Percentiles rank a stretch among this genome's conserved stretches.
Conservation (phyloP, 2,888 invertebrate species). For the Apodemia mormo region DNA sequence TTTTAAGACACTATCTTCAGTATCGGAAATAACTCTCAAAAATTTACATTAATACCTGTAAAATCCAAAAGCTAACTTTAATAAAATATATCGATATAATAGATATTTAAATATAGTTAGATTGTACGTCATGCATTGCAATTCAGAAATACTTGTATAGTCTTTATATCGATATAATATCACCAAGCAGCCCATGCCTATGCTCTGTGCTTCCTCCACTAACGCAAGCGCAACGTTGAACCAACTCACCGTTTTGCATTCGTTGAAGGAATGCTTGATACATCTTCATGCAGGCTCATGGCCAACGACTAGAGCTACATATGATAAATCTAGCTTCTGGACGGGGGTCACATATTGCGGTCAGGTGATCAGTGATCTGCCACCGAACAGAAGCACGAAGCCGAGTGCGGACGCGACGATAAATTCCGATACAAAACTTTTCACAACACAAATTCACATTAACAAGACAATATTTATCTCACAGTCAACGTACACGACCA, state of each 20-base stretch:
- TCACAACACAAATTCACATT: slow-evolving; percentile 81
- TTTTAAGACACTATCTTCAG: neutral
- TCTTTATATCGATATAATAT: slow-evolving; percentile 42
- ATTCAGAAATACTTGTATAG: slow-evolving; percentile 22
- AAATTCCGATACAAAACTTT: slow-evolving; percentile 55
- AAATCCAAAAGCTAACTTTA: slow-evolving; percentile 52
- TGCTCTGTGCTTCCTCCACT: slow-evolving; percentile 35
- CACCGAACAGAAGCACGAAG: slow-evolving; percentile 70
- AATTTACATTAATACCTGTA: neutral
- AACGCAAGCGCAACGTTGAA: slow-evolving; percentile 59
- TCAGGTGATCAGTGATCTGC: slow-evolving; percentile 65
- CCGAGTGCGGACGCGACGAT: slow-evolving; percentile 76
- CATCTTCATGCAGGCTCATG: slow-evolving; percentile 69
- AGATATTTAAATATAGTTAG: slow-evolving; percentile 16
- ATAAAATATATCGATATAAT: slow-evolving; percentile 44
- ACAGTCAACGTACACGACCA: slow-evolving; percentile 77
- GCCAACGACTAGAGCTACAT: slow-evolving; percentile 72
- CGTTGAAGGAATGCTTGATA: slow-evolving; percentile 73
- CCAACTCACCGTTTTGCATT: slow-evolving; percentile 74
- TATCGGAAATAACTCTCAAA: neutral
- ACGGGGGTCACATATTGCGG: slow-evolving; percentile 66
- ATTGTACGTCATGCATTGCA: slow-evolving; percentile 21
- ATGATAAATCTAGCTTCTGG: slow-evolving; percentile 62
- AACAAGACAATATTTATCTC: slow-evolving; percentile 75
- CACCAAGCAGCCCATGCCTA: slow-evolving; percentile 38